Evolutionary conservation across 2,113 vertebrate species (phyloP).

Genomic region (Leucopsar rothschildi): DNA sequence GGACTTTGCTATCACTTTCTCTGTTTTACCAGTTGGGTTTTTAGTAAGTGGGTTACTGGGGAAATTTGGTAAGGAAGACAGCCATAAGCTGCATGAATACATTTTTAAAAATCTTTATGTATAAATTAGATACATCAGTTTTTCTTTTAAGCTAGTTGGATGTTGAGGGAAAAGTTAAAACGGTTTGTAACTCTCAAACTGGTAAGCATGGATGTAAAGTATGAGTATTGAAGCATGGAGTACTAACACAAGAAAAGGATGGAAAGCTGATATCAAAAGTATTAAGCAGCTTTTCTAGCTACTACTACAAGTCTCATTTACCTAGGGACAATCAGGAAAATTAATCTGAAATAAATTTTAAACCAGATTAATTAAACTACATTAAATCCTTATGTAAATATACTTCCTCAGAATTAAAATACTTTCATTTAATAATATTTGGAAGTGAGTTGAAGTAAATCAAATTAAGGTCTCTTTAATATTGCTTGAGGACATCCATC

Average conservation of each 20-base stretch:
- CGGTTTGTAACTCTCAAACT: neutral
- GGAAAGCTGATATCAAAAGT: neutral
- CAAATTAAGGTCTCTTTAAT: neutral
- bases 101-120: neutral
- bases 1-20: neutral
- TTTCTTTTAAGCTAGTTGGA: neutral
- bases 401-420: neutral
- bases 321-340: neutral
- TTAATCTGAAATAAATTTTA: neutral
- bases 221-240: neutral
- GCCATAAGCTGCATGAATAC: neutral
- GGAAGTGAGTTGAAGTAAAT: neutral
- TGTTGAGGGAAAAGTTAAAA: neutral
- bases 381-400: neutral
- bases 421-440: constrained; percentile 17
- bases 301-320: neutral
- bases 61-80: neutral
- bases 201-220: neutral
- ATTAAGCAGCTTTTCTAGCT: neutral
- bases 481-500: neutral
- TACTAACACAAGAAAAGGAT: neutral
- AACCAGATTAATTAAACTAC: neutral
- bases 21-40: neutral
- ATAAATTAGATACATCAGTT: neutral
- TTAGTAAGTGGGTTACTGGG: neutral